Percentiles rank a stretch among this genome's conserved stretches.
These are phyloP conservation scores for Tupaia chinensis DNA, from an alignment of 2,113 vertebrate species.

Conservation along the genomic window DNA sequence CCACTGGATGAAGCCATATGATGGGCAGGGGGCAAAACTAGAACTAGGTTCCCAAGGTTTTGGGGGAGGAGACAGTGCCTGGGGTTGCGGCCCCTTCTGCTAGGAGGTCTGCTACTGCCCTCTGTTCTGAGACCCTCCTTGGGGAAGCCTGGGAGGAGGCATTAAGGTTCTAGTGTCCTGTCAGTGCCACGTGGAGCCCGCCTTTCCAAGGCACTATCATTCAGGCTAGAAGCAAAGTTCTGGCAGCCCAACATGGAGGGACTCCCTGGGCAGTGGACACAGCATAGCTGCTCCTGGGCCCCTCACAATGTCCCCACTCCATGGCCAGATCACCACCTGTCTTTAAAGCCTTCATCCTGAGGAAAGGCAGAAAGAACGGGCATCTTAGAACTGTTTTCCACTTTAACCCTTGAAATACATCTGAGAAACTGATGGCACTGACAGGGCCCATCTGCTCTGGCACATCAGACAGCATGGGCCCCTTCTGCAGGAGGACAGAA, in stretches of 20 bases:
- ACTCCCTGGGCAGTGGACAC: background rate
- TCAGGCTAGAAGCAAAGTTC: background rate
- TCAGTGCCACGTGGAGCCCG: background rate
- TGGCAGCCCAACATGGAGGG: background rate
- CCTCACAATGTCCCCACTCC: background rate
- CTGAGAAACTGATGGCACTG: background rate
- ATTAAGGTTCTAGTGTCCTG: background rate
- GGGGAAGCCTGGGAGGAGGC: background rate
- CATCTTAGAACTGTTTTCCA: background rate
- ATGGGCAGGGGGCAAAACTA: too few relatives aligned
- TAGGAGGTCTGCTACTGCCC: background rate
- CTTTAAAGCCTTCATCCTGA: background rate
- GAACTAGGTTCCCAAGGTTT: background rate
- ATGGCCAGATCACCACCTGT: background rate
- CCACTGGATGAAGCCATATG: accelerated
- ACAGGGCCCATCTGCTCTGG: background rate
- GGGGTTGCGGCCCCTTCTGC: background rate
- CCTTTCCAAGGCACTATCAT: constrained; percentile 61
- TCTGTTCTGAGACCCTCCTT: background rate
- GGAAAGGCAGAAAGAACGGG: background rate
- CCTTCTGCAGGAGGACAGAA: background rate
- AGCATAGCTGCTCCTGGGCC: background rate
- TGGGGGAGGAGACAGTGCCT: background rate
- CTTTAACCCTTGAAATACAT: background rate
- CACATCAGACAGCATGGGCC: background rate